phyloP scores from a whole-genome alignment of 2,888 invertebrate species.

The Aspidiotus rigidus region DNA sequence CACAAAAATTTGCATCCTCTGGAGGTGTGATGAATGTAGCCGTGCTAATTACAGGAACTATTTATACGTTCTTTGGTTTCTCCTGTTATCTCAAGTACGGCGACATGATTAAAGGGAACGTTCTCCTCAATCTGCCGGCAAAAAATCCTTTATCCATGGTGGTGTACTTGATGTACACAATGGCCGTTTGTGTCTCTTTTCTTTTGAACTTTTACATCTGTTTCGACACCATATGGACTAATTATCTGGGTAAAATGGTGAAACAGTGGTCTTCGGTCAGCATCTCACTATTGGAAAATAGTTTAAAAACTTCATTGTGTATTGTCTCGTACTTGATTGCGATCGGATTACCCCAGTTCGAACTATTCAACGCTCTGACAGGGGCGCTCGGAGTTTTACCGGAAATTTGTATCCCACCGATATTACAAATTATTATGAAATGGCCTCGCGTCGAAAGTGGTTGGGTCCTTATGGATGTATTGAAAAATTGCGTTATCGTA shows the following conservation, averaged over 20 bases:
- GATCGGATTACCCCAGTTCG: constrained; percentile 8
- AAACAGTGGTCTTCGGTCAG: not conserved
- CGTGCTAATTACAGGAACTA: constrained; percentile 67
- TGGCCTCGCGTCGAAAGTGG: no score
- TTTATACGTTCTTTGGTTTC: constrained; percentile 83
- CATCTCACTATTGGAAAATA: not conserved
- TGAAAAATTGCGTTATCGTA: no score
- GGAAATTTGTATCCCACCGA: constrained; percentile 13
- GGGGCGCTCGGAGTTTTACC: constrained; percentile 10
- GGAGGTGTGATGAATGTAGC: constrained; percentile 75
- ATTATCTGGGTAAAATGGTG: not conserved
- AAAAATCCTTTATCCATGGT: not conserved
- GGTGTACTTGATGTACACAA: not conserved
- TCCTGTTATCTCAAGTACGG: constrained; percentile 86
- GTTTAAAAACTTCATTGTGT: not conserved
- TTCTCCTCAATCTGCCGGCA: constrained; percentile 71
- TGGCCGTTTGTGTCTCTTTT: constrained; percentile 16
- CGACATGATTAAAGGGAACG: constrained; percentile 58
- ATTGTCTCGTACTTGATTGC: constrained; percentile 5
- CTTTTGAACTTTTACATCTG: constrained; percentile 5
- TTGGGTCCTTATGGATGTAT: no score
- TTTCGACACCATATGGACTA: constrained; percentile 20
- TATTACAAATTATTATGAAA: constrained; percentile 9
- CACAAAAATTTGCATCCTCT: constrained; percentile 65
- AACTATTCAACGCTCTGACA: not conserved